Evolutionary conservation across 2,888 invertebrate genomes (phyloP), one percentile per base, ranked within the genome.

Genomic region (Drosophila testacea): DNA sequence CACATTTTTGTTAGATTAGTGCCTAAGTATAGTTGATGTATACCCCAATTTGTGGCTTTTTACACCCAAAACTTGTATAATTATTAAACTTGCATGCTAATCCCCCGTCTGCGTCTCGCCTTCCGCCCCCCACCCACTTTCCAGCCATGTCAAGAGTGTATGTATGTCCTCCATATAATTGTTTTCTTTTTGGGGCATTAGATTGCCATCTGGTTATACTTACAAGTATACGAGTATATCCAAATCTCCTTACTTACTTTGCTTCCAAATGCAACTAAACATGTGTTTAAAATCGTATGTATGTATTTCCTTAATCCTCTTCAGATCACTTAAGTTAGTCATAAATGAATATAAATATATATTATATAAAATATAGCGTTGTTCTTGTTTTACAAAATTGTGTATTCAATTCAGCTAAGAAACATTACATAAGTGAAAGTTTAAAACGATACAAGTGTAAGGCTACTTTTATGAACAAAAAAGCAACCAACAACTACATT

Each of bases 1-100:
- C 83, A 83, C 75, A 83, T 59, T 69, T 86, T 88, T 86, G 89
- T 86, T 88, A 86, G 85, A 69, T 74, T 85, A 85, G 88, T 85
- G 83, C 84, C 81, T 88, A 85, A 85, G 85, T 82, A 82, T 87
- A 87, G 77, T 87, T 83, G 67, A 74, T 82, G 50, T 57, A 66
- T 65, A 59, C 52, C 57, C 57, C 77, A 76, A 74, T 73, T 88
- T 85, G 87, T 86, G 85, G 85, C 83, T 86, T 85, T 85, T 88
- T 86, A 85, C 89, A 85, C 88, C 89, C 85, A 78, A 82, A 79
- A 67, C 67, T 72, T 73, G 69, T 84, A 73, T 73, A 70, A 71
- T 64, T 67, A 67, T 63, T 38, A 51, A 52, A 28, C 42, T 44
- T 60, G 10, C 54, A 51, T 39, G 32, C 47, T 27, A 34, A 36